phyloP scores from a whole-genome alignment of 2,113 vertebrate species.

The Leiothrix lutea region DNA sequence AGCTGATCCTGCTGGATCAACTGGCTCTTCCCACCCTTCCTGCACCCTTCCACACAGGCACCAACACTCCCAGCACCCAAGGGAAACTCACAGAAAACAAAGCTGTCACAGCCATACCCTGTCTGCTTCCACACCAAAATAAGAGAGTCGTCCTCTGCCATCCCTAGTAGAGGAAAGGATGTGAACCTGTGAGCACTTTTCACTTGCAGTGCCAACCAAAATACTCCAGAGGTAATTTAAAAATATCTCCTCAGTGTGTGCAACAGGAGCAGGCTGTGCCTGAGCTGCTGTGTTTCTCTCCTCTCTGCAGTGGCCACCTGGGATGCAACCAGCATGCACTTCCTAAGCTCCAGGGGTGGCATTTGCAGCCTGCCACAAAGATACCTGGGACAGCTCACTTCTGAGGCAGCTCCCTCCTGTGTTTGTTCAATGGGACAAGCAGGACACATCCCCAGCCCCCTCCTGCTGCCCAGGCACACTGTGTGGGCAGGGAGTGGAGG shows the following conservation, averaged over 20 bases:
- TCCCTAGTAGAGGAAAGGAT: neutral
- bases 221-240: neutral
- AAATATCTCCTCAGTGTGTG: neutral
- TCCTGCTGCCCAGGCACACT: neutral
- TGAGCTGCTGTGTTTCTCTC: neutral
- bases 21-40: neutral
- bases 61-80: rapidly evolving
- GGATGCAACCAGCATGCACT: neutral
- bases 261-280: neutral
- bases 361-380: neutral
- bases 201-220: neutral
- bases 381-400: neutral
- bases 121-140: neutral
- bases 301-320: neutral
- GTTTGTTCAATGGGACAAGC: neutral
- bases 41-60: neutral
- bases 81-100: neutral
- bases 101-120: neutral
- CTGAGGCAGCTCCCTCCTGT: neutral
- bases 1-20: neutral
- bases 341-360: neutral
- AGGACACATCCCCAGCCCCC: neutral
- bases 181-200: neutral
- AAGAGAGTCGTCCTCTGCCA: neutral
- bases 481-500: neutral